Evolutionary conservation across 2,888 invertebrate genomes (phyloP).

Genomic region (Dugesia japonica): DNA sequence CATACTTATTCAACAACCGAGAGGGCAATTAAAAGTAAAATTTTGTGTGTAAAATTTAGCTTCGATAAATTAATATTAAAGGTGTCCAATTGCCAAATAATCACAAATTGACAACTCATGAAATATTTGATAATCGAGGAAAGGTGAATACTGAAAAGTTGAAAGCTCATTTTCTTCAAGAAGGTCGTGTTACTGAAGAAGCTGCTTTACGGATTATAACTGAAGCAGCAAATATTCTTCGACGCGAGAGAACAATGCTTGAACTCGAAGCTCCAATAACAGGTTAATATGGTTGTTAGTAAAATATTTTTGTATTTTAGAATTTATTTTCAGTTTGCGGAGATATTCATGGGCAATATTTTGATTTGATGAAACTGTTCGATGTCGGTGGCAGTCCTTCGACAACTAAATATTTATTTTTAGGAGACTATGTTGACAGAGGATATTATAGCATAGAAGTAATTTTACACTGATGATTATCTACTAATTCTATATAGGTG

Average conservation of each 20-base stretch:
- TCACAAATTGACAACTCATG: conserved; percentile 6
- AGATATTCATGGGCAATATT: conserved; percentile 94
- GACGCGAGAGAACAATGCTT: conserved; percentile 15
- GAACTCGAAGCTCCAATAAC: conserved; percentile 22
- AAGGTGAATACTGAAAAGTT: neutral
- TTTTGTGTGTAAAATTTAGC: too few relatives aligned
- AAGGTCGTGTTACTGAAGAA: conserved; percentile 14
- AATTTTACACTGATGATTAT: conserved; percentile 24
- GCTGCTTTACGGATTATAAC: neutral
- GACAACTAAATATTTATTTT: conserved; percentile 87
- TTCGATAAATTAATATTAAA: too few relatives aligned
- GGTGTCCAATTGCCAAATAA: neutral
- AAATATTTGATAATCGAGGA: neutral
- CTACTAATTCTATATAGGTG: conserved; percentile 56
- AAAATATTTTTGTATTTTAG: neutral
- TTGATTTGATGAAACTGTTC: conserved; percentile 93
- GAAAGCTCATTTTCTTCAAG: neutral
- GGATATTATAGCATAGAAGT: conserved; percentile 91
- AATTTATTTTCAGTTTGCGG: conserved; percentile 64
- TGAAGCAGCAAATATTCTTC: neutral
- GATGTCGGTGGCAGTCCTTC: conserved; percentile 94
- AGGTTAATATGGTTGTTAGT: neutral
- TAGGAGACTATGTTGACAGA: conserved; percentile 90
- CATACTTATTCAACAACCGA: neutral
- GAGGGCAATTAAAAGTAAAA: neutral